These are phyloP conservation scores for Pinctada fucata DNA, from an alignment of 2,888 invertebrate species.

Conservation along the genomic window DNA sequence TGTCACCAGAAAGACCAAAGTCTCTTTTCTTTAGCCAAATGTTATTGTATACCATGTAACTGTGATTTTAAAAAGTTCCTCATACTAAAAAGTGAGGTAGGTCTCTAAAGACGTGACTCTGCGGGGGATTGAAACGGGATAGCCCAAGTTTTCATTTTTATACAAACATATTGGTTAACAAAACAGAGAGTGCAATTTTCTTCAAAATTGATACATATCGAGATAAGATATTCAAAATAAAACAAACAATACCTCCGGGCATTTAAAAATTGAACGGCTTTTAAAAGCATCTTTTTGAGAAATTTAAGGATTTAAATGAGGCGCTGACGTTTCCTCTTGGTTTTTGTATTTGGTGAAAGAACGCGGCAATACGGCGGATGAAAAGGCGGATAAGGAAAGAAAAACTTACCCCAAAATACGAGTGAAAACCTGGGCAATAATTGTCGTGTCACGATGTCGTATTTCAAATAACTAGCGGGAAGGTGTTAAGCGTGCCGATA, in stretches of 20 bases:
- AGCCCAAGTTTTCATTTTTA: too few relatives aligned
- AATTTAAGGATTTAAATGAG: background rate
- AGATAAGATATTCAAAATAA: background rate
- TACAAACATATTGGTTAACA: too few relatives aligned
- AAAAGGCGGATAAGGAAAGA: background rate
- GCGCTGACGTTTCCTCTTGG: constrained; percentile 1
- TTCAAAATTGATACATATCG: background rate
- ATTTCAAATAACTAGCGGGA: background rate
- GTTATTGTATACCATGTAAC: too few relatives aligned
- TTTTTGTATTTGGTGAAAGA: background rate
- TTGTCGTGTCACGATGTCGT: background rate
- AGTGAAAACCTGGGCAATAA: background rate
- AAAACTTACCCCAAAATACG: background rate
- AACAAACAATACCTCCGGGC: background rate
- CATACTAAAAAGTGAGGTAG: background rate
- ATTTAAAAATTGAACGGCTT: background rate
- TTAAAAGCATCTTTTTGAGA: background rate
- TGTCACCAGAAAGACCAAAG: too few relatives aligned
- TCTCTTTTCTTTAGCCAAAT: too few relatives aligned
- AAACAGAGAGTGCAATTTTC: background rate
- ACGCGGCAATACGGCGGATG: background rate
- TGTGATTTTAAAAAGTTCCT: too few relatives aligned
- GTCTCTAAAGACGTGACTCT: background rate
- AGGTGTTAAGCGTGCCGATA: background rate
- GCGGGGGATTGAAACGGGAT: background rate